Evolutionary conservation across 2,888 invertebrate species (phyloP).

Genomic region (Dendrolimus pini): DNA sequence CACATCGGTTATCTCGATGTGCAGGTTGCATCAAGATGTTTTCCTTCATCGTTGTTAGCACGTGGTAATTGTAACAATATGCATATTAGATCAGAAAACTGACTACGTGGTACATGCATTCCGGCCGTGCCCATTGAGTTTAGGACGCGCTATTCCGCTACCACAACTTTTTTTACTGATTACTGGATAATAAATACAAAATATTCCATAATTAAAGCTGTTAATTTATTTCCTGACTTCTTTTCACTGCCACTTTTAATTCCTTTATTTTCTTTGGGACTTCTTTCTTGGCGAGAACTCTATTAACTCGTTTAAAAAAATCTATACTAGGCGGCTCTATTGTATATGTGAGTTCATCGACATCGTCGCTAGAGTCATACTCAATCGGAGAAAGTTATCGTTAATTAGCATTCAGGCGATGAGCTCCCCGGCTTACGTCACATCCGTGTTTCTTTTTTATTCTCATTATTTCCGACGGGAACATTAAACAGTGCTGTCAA

Average conservation of each 20-base stretch:
- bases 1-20: too few species aligned
- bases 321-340: neutral
- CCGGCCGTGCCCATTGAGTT: too few species aligned
- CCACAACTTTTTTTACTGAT: too few species aligned
- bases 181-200: neutral
- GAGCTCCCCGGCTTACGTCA: slow-evolving; percentile 34
- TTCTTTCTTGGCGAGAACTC: too few species aligned
- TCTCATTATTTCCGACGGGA: neutral
- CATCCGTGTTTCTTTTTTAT: slow-evolving; percentile 8
- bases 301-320: too few species aligned
- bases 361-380: slow-evolving; percentile 2
- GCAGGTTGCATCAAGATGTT: too few species aligned
- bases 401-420: slow-evolving; percentile 44
- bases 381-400: slow-evolving; percentile 42
- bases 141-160: too few species aligned
- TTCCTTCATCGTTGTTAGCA: too few species aligned
- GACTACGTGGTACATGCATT: too few species aligned
- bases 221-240: neutral
- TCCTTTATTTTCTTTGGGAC: neutral
- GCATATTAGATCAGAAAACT: too few species aligned
- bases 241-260: neutral
- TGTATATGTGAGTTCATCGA: slow-evolving; percentile 9
- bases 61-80: too few species aligned
- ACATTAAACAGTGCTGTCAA: too few species aligned
- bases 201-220: neutral